A percentile compares a stretch with the other conserved stretches of the same genome.
These are phyloP conservation scores for Tribolium madens DNA, from an alignment of 1,140 invertebrate genomes.

Conservation along the genomic window DNA sequence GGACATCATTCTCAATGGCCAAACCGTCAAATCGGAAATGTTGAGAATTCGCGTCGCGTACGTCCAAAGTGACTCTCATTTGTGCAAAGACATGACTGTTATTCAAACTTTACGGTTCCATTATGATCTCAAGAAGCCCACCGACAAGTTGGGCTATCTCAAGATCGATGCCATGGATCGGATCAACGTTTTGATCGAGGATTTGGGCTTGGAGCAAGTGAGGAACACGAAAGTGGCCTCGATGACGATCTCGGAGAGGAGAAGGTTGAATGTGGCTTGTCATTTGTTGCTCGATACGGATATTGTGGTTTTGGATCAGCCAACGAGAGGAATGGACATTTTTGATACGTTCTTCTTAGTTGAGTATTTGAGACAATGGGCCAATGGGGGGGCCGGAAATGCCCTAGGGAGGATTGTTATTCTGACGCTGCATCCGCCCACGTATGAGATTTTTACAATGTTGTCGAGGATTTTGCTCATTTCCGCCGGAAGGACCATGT, in stretches of 20 bases:
- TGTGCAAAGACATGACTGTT: conserved; percentile 80
- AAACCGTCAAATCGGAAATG: conserved; percentile 77
- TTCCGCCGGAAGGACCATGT: conserved; percentile 91
- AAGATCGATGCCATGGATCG: conserved; percentile 75
- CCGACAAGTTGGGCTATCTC: conserved; percentile 69
- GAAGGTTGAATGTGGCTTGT: conserved; percentile 88
- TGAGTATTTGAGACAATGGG: conserved; percentile 95
- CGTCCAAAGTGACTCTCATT: conserved; percentile 72
- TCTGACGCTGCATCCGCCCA: conserved; percentile 93
- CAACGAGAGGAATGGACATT: conserved; percentile 93
- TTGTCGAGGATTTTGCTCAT: conserved; percentile 87
- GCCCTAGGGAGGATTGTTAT: conserved; percentile 80
- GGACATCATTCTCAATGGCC: conserved; percentile 89
- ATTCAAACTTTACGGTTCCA: conserved; percentile 86
- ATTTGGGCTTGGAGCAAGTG: conserved; percentile 89
- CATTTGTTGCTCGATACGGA: conserved; percentile 87
- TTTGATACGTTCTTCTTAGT: conserved; percentile 96
- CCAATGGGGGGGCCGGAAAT: conserved; percentile 74
- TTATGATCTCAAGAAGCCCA: conserved; percentile 76
- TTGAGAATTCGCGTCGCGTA: conserved; percentile 76
- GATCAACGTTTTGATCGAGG: conserved; percentile 88
- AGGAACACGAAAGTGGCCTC: conserved; percentile 80
- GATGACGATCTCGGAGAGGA: conserved; percentile 87
- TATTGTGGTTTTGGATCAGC: conserved; percentile 87
- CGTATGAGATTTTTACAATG: conserved; percentile 97